Conservation (phyloP, 2,888 invertebrate genomes). For the Monochamus alternatus region DNA sequence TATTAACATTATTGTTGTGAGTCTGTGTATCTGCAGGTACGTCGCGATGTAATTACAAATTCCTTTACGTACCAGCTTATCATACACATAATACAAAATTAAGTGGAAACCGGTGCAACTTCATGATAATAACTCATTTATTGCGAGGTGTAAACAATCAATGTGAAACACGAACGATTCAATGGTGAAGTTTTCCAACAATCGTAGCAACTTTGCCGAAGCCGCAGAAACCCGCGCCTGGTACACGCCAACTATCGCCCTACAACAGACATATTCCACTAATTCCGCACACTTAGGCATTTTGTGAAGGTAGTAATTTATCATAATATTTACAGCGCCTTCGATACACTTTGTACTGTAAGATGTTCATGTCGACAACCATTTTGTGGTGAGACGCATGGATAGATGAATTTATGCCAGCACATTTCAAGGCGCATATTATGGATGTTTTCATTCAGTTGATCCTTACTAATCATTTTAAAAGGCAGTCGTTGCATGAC, state of each 20-base stretch:
- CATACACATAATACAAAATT: neutral
- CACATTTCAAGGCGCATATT: constrained; percentile 26
- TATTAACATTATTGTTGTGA: no score
- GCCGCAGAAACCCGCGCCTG: constrained; percentile 54
- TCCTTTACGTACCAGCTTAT: no score
- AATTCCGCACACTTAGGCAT: constrained; percentile 41
- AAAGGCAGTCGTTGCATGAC: neutral
- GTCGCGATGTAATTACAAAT: no score
- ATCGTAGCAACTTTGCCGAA: constrained; percentile 20
- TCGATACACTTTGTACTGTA: constrained; percentile 28
- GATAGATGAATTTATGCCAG: constrained; percentile 31
- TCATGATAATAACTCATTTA: constrained; percentile 51
- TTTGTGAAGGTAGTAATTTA: constrained; percentile 37
- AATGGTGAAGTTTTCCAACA: constrained; percentile 25
- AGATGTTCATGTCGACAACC: constrained; percentile 41
- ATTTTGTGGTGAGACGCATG: constrained; percentile 29
- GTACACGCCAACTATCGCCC: constrained; percentile 51
- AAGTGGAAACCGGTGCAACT: constrained; percentile 22
- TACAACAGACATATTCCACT: constrained; percentile 35
- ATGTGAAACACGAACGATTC: constrained; percentile 30
- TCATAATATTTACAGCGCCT: constrained; percentile 35
- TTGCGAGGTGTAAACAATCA: constrained; percentile 51
- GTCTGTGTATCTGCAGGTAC: no score
- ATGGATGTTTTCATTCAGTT: constrained; percentile 3
- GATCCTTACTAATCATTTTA: neutral